Evolutionary conservation across 2,797 vertebrate genomes (phyloP).

Genomic region (Bucorvus abyssinicus): DNA sequence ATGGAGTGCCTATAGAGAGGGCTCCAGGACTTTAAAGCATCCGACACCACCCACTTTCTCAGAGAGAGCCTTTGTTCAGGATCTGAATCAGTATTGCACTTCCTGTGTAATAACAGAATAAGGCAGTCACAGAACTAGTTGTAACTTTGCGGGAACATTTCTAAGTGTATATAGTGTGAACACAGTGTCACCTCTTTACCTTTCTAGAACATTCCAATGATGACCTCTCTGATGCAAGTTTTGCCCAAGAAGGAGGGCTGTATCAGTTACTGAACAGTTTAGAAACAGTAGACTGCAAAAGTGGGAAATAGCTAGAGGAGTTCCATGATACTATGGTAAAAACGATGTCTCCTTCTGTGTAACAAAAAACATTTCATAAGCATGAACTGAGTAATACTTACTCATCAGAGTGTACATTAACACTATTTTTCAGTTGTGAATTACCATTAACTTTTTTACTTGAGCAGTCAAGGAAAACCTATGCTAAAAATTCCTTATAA

Average conservation of each 20-base stretch:
- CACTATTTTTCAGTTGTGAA: background rate
- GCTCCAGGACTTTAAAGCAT: background rate
- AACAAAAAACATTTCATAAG: background rate
- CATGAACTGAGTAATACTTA: background rate
- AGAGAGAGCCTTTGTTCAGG: background rate
- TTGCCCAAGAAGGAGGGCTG: background rate
- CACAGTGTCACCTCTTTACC: rapidly evolving
- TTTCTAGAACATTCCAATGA: background rate
- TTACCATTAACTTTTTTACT: background rate
- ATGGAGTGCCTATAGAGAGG: background rate
- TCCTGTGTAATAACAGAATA: background rate
- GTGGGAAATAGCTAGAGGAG: background rate
- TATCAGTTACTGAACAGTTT: background rate
- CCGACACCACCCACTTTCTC: background rate
- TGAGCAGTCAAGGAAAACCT: background rate
- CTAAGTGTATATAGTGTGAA: background rate
- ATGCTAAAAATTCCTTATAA: background rate
- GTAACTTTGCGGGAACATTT: background rate
- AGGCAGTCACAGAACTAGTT: background rate
- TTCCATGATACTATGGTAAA: background rate
- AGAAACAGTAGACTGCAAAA: background rate
- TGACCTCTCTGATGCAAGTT: background rate
- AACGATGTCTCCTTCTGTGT: background rate
- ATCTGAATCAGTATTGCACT: background rate
- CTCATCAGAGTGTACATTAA: background rate